Evolutionary conservation across 2,888 invertebrate genomes (phyloP).

Genomic region (Punctoribates punctum): DNA sequence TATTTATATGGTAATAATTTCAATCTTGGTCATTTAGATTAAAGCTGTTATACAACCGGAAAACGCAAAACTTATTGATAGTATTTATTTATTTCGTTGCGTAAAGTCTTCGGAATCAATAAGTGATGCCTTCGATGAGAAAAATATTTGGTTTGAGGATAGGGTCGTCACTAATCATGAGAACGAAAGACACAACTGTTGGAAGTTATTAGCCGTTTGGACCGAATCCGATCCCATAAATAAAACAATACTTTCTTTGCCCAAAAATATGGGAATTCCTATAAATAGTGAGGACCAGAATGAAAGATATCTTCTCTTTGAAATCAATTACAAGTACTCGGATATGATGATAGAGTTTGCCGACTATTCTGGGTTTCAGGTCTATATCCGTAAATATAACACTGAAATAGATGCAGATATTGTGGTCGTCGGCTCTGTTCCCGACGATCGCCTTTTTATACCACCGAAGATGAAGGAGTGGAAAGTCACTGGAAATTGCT

Average conservation of each 20-base stretch:
- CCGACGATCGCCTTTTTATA: conserved; percentile 15
- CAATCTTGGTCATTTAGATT: background rate
- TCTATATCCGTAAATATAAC: conserved; percentile 3
- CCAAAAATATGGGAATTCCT: conserved; percentile 18
- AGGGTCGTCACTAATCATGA: background rate
- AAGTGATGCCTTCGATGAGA: background rate
- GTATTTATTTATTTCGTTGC: conserved; percentile 14
- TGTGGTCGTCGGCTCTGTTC: conserved; percentile 7
- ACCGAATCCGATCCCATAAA: background rate
- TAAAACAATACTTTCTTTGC: conserved; percentile 18
- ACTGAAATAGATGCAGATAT: conserved; percentile 19
- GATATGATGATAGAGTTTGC: background rate
- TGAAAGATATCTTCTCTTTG: conserved; percentile 20
- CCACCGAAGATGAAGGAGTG: conserved; percentile 24
- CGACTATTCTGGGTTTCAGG: conserved; percentile 4
- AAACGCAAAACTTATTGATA: conserved; percentile 12
- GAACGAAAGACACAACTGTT: background rate
- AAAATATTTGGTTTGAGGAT: background rate
- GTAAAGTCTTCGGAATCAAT: background rate
- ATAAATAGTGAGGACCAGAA: background rate
- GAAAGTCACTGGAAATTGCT: background rate
- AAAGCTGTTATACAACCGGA: conserved; percentile 1
- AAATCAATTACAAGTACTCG: conserved; percentile 10
- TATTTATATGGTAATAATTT: too few species aligned
- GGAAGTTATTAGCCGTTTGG: conserved; percentile 9